These are phyloP conservation scores for Mastomys coucha DNA, from an alignment of 2,113 vertebrate species.

Conservation along the genomic window DNA sequence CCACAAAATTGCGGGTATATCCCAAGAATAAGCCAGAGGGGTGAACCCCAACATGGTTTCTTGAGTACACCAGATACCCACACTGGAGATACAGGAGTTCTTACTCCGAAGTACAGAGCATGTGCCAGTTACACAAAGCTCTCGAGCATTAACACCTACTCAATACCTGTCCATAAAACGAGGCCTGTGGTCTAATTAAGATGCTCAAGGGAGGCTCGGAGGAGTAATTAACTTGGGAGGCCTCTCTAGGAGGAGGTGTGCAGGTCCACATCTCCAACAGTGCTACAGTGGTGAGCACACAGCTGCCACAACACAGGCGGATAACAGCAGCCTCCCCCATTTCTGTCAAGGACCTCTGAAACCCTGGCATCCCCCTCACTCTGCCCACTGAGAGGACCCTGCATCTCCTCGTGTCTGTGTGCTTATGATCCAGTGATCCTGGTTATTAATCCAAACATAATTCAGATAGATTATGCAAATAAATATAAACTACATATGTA, in stretches of 20 bases:
- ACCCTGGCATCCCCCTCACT: not conserved
- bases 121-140: not conserved
- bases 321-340: not conserved
- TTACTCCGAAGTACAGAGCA: not conserved
- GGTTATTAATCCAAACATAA: not conserved
- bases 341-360: not conserved
- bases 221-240: not conserved
- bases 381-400: not conserved
- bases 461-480: constrained; percentile 11
- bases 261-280: not conserved
- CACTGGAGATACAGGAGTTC: not conserved
- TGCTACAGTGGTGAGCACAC: not conserved
- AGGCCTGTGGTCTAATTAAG: constrained; percentile 12
- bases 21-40: not conserved
- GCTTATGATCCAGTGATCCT: not conserved
- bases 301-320: not conserved
- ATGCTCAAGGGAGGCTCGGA: not conserved
- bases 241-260: not conserved
- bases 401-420: not conserved
- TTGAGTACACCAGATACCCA: not conserved
- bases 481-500: not conserved
- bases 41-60: not conserved
- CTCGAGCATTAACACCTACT: not conserved
- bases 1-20: not conserved
- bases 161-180: not conserved